These are phyloP conservation scores for Lepidurus apus DNA, from an alignment of 1,140 invertebrate species.

Conservation along the genomic window DNA sequence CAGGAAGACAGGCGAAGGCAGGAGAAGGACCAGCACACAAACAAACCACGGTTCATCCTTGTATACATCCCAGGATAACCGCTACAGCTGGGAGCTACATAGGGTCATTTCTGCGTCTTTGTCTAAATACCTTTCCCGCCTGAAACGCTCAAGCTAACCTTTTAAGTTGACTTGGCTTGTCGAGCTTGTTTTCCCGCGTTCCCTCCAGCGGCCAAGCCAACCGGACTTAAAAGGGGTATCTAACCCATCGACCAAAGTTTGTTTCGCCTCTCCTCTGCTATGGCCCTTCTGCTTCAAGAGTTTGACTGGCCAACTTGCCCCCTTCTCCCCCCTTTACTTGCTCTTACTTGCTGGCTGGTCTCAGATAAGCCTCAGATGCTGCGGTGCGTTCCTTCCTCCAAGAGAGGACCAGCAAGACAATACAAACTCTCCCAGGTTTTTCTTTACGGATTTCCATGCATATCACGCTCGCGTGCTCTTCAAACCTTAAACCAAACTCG, in stretches of 20 bases:
- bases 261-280: not conserved
- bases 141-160: not conserved
- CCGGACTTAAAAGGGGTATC: not conserved
- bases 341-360: not conserved
- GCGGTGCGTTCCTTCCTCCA: conserved; percentile 3
- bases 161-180: conserved; percentile 3
- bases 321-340: not conserved
- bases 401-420: not conserved
- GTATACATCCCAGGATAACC: too few relatives aligned
- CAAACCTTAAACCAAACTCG: not conserved
- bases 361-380: not conserved
- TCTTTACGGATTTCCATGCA: conserved; percentile 4
- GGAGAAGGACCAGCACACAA: too few relatives aligned
- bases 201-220: not conserved
- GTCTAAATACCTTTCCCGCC: not conserved
- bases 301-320: conserved; percentile 7
- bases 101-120: conserved; percentile 4
- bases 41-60: too few relatives aligned
- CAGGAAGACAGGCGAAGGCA: too few relatives aligned
- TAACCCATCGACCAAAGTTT: conserved; percentile 15
- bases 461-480: conserved; percentile 2
- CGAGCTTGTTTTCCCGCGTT: not conserved
- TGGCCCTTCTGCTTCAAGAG: conserved; percentile 12
- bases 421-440: conserved; percentile 3
- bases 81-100: not conserved